A percentile compares a stretch with the other conserved stretches of the same genome.
Evolutionary conservation across 2,888 invertebrate genomes (phyloP).

Genomic region (Drosophila kuntzei): DNA sequence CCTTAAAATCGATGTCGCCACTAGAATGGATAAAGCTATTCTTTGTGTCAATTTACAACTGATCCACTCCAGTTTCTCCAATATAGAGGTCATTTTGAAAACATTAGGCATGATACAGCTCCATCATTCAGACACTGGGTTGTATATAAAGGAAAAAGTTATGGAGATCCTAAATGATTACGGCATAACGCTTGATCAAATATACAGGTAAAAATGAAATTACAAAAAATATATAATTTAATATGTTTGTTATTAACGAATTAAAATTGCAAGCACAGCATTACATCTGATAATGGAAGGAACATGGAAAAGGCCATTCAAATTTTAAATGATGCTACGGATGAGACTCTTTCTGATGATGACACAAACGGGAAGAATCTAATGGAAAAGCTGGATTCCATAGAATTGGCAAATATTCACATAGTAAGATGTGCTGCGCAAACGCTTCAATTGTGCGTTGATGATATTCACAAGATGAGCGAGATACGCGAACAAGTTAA

Average conservation of each 20-base stretch:
- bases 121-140: constrained; percentile 7
- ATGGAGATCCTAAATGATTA: constrained; percentile 13
- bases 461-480: background rate
- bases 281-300: background rate
- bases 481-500: background rate
- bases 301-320: background rate
- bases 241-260: background rate
- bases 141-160: constrained; percentile 19
- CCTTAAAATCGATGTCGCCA: constrained; percentile 26
- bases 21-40: background rate
- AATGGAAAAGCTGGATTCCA: constrained; percentile 5
- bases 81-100: constrained; percentile 14
- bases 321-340: background rate
- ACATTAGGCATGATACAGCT: constrained; percentile 21
- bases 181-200: constrained; percentile 22
- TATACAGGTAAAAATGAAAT: constrained; percentile 18
- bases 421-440: constrained; percentile 1
- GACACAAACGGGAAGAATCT: background rate
- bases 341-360: background rate
- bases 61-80: background rate
- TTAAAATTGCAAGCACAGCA: background rate
- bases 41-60: background rate
- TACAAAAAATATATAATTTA: too few relatives aligned
- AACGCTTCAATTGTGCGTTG: background rate
- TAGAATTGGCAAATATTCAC: constrained; percentile 22